Evolutionary conservation across 1,140 invertebrate genomes (phyloP).

Genomic region (Dolichoris vasculosae): DNA sequence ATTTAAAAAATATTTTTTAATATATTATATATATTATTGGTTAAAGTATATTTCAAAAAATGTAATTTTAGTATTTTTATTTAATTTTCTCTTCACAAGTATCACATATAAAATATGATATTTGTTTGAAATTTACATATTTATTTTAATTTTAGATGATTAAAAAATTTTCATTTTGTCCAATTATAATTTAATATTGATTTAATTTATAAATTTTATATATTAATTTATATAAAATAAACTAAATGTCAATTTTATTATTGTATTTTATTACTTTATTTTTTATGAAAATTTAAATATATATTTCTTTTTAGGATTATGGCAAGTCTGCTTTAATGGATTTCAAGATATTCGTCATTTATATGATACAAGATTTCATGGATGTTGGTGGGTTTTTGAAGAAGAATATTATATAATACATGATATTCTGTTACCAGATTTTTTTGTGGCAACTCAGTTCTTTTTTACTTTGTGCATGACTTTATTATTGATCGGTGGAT

Average conservation of each 20-base stretch:
- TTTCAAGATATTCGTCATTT: conserved; percentile 88
- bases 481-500: conserved; percentile 82
- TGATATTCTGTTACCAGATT: conserved; percentile 87
- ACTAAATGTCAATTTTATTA: too few relatives aligned
- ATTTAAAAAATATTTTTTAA: conserved; percentile 21
- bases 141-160: too few relatives aligned
- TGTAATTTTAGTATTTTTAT: too few relatives aligned
- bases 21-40: neutral
- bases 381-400: conserved; percentile 95
- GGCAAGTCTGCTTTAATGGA: conserved; percentile 92
- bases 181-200: too few relatives aligned
- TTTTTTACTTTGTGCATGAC: conserved; percentile 92
- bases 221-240: too few relatives aligned
- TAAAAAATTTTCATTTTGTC: too few relatives aligned
- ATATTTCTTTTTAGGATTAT: conserved; percentile 81
- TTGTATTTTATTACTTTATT: too few relatives aligned
- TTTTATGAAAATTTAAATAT: too few relatives aligned
- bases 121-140: too few relatives aligned
- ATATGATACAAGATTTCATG: conserved; percentile 85
- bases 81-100: too few relatives aligned
- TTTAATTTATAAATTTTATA: too few relatives aligned
- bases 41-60: neutral
- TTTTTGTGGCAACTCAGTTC: conserved; percentile 94
- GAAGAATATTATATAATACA: conserved; percentile 94
- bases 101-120: too few relatives aligned